Conservation (phyloP, 2,888 invertebrate species). For the Eugnorisma glareosa region DNA sequence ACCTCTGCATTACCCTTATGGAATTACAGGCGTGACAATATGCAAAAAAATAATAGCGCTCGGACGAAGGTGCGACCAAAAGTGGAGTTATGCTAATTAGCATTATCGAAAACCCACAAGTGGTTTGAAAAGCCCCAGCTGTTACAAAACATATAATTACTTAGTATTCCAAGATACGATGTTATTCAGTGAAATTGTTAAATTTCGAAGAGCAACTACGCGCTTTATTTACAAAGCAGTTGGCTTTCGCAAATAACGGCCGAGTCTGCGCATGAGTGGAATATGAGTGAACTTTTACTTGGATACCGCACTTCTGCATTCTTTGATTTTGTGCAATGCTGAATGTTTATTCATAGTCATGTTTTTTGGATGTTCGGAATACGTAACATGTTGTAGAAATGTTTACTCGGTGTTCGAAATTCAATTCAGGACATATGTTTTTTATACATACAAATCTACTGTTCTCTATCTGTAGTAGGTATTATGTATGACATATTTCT, state of each 20-base stretch:
- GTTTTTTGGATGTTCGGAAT: slow-evolving; percentile 33
- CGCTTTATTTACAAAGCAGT: slow-evolving; percentile 81
- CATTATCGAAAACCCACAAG: slow-evolving; percentile 44
- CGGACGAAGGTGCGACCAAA: neutral
- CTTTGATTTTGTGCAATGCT: slow-evolving; percentile 64
- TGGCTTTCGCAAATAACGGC: slow-evolving; percentile 82
- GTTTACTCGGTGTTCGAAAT: slow-evolving; percentile 12
- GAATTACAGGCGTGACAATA: neutral
- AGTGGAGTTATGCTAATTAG: slow-evolving; percentile 11
- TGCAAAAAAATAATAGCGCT: neutral
- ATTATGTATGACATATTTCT: neutral
- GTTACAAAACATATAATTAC: slow-evolving; percentile 67
- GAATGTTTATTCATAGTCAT: slow-evolving; percentile 52
- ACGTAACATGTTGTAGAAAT: slow-evolving; percentile 32
- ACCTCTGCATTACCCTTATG: neutral
- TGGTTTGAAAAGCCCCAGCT: slow-evolving; percentile 50
- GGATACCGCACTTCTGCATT: slow-evolving; percentile 57
- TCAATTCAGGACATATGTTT: slow-evolving; percentile 26
- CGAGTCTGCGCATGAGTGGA: slow-evolving; percentile 77
- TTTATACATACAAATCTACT: neutral
- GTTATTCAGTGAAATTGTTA: slow-evolving; percentile 86
- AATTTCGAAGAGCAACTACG: slow-evolving; percentile 82
- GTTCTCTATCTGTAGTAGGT: neutral
- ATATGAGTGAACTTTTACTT: slow-evolving; percentile 80
- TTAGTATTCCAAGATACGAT: slow-evolving; percentile 79